Base-by-base conservation (phyloP, 2,888 invertebrate species). In the Dryobota labecula region DNA sequence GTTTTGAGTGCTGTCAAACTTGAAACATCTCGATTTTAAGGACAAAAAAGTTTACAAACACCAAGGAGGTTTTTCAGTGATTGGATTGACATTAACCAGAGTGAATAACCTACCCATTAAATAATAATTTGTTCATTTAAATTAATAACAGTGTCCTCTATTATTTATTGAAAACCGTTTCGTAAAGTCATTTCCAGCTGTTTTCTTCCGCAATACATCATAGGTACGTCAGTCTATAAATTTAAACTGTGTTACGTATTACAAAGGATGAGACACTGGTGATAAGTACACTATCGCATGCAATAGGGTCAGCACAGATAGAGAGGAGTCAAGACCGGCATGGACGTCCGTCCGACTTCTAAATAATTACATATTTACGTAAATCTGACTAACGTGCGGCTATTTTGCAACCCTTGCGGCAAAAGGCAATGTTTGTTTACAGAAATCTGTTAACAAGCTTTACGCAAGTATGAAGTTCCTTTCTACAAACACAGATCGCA, bases 301-400 rank as follows among this genome's bases (percentile, higher is more conserved):
- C 87, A 90, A 84, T 84, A 89, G 90, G 93, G 93, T 93, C 93
- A 90, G 79, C 72, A 70, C 62, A 80, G 91, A 92, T 92, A 92
- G 79, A 78, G 76, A 64, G 62, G 84, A 87, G 92, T 90, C 90
- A 92, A 92, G 90, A 75, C 73, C 54, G 54, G 84, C 80, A 76
- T 89, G 78, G 70, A 86, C 83, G 81, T 87, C 87, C 88, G 87
- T 86, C 87, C 87, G 86, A 85, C 74, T 86, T 80, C 67, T 61
- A 76, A 87, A 88, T 87, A 84, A 84, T 85, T 87, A 84, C 80
- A 83, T 80, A 78, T 78, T 61, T 79, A 80, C 67, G 72, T 83
- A 70, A 82, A 79, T 85, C 73, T 82, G 69, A 74, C 66, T 75
- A 38, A 63, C 36, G 30, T 45, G 27, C n/a, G n/a, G 11, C 7